phyloP scores from a whole-genome alignment of 2,113 vertebrate genomes.

The Microcebus lehilahytsara region DNA sequence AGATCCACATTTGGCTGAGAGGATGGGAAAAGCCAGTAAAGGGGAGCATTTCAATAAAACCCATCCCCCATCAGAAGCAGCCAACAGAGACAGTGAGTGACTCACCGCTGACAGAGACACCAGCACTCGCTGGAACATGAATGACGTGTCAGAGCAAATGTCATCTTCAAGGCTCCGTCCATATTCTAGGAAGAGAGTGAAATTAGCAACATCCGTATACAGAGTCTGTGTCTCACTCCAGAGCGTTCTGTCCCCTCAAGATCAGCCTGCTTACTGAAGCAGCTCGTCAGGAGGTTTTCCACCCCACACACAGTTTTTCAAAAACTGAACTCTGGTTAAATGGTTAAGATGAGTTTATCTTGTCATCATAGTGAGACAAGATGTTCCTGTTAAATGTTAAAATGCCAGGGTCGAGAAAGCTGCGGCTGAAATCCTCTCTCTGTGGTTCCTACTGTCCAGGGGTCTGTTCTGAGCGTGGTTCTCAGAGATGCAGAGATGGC shows the following conservation, averaged over 20 bases:
- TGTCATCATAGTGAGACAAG: neutral
- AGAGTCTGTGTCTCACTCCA: neutral
- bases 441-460: neutral
- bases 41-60: neutral
- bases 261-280: neutral
- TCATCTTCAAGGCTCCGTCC: slow-evolving; percentile 89
- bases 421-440: neutral
- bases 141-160: slow-evolving; percentile 92
- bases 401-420: neutral
- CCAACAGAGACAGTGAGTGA: neutral
- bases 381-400: neutral
- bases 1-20: neutral
- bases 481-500: neutral
- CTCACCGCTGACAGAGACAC: slow-evolving; percentile 93
- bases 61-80: neutral
- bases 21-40: neutral
- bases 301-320: neutral
- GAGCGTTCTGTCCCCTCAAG: neutral
- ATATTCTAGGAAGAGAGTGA: slow-evolving; percentile 83
- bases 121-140: slow-evolving; percentile 94
- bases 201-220: neutral
- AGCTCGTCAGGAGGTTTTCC: neutral
- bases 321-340: neutral
- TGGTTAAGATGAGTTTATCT: neutral
- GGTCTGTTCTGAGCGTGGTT: neutral